These are phyloP conservation scores for Cyprinus carpio DNA, from an alignment of 2,113 vertebrate genomes.

Conservation along the genomic window DNA sequence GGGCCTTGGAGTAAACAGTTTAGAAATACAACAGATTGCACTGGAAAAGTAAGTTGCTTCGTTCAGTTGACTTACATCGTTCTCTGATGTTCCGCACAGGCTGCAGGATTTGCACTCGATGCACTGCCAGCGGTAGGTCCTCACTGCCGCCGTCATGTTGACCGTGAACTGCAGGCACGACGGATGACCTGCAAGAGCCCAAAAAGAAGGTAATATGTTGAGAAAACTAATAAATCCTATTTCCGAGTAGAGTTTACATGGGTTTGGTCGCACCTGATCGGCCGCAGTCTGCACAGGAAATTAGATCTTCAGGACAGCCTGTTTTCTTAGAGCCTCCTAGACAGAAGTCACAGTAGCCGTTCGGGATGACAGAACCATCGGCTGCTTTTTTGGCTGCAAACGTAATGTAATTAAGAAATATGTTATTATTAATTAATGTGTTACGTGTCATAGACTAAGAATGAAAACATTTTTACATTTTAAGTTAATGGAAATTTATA, in stretches of 20 bases:
- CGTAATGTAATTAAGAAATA: not conserved
- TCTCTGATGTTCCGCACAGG: conserved; percentile 92
- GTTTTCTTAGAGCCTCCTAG: conserved; percentile 94
- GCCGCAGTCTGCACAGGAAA: conserved; percentile 93
- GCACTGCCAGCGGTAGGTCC: conserved; percentile 95
- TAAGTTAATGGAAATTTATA: not conserved
- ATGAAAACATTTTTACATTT: not conserved
- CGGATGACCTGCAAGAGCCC: conserved; percentile 81
- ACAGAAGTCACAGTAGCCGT: conserved; percentile 95
- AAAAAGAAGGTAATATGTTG: not conserved
- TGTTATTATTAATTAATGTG: not conserved
- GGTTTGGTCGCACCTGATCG: conserved; percentile 80
- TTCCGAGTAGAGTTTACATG: not conserved
- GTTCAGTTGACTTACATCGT: conserved; percentile 79
- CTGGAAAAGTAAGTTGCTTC: not conserved
- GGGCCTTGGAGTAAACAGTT: not conserved
- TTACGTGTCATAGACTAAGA: not conserved
- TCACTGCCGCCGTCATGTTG: conserved; percentile 92
- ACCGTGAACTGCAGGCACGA: conserved; percentile 95
- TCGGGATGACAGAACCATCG: conserved; percentile 90
- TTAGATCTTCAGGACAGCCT: conserved; percentile 91
- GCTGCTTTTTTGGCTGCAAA: conserved; percentile 89
- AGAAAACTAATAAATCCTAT: not conserved
- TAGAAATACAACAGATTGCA: not conserved
- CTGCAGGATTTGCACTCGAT: conserved; percentile 97